phyloP scores from a whole-genome alignment of 2,113 vertebrate species.

The Ibidorhyncha struthersii region DNA sequence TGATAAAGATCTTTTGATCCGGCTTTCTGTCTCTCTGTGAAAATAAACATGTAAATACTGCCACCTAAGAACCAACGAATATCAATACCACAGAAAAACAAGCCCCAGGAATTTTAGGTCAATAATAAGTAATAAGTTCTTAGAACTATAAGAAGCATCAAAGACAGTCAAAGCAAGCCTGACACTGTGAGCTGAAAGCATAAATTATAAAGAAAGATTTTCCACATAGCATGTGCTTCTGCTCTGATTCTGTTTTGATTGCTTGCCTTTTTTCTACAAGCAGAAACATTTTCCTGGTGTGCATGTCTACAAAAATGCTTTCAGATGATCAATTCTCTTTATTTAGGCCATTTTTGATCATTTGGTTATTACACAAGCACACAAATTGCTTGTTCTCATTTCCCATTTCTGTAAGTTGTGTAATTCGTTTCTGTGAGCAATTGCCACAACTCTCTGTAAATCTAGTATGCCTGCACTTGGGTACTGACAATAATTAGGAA shows the following conservation, averaged over 20 bases:
- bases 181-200: neutral
- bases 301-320: neutral
- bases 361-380: conserved; percentile 9
- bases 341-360: conserved; percentile 15
- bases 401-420: neutral
- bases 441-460: neutral
- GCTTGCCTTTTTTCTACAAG: neutral
- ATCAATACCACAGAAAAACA: neutral
- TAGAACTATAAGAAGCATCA: neutral
- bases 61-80: neutral
- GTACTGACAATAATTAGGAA: neutral
- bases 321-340: neutral
- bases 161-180: neutral
- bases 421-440: neutral
- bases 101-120: neutral
- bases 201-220: neutral
- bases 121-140: neutral
- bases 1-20: neutral
- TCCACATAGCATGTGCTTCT: neutral
- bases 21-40: neutral
- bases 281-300: neutral
- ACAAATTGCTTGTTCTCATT: neutral
- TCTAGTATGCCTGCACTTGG: neutral
- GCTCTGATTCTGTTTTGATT: neutral
- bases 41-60: neutral